A percentile compares a stretch with the other conserved stretches of the same genome.
These are phyloP conservation scores for Chelmon rostratus DNA, from an alignment of 2,797 vertebrate species.

Conservation along the genomic window DNA sequence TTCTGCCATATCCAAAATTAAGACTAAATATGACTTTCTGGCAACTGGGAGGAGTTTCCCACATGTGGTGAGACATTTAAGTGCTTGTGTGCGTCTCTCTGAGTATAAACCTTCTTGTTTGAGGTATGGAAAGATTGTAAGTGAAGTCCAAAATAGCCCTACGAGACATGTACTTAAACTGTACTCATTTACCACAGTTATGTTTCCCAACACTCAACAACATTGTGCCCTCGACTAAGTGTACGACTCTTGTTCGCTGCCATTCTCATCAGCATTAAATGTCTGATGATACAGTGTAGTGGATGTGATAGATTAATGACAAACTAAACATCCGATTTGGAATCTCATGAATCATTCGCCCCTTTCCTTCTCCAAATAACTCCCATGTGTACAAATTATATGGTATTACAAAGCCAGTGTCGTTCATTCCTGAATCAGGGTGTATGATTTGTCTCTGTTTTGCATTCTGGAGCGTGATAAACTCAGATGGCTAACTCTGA, in stretches of 20 bases:
- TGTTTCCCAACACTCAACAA: constrained; percentile 66
- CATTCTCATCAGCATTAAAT: constrained; percentile 48
- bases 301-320: constrained; percentile 48
- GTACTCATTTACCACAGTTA: constrained; percentile 75
- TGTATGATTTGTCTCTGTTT: constrained; percentile 49
- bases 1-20: constrained; percentile 34
- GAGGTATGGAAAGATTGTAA: constrained; percentile 74
- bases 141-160: constrained; percentile 69
- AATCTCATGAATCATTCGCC: constrained; percentile 32
- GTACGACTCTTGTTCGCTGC: constrained; percentile 21
- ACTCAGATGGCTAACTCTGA: constrained; percentile 68
- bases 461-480: constrained; percentile 58
- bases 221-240: constrained; percentile 49
- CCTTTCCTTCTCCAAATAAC: constrained; percentile 22
- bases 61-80: constrained; percentile 67
- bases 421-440: constrained; percentile 35
- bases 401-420: constrained; percentile 49
- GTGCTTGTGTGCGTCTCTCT: constrained; percentile 50
- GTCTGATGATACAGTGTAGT: constrained; percentile 18
- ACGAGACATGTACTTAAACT: constrained; percentile 65
- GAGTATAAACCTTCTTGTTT: constrained; percentile 67
- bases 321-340: constrained; percentile 32
- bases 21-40: constrained; percentile 56
- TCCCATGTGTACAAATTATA: constrained; percentile 47
- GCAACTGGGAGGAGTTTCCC: constrained; percentile 61